Base-by-base conservation (phyloP, 2,113 vertebrate genomes). In the Sinocyclocheilus rhinocerous region DNA sequence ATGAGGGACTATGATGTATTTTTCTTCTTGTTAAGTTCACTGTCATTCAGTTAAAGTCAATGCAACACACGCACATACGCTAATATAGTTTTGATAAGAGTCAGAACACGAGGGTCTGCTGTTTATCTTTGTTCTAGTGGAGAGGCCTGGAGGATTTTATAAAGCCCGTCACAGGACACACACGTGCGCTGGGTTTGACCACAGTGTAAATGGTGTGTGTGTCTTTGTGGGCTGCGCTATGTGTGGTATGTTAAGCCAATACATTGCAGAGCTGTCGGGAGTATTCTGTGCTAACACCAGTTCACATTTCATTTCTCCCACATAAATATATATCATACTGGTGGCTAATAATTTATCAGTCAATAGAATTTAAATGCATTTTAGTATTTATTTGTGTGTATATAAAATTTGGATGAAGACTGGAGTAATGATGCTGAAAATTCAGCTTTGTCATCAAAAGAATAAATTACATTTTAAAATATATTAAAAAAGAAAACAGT, bases 81-180 rank as follows among this genome's bases (percentile, higher is more conserved):
- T 70, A 76, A 77, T 73, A 42, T 20, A 36, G 22, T 61, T 72
- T 85, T 78, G 52, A 79, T 78, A 85, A 79, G 36, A 72, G 72
- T 69, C 55, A 81, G 77, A 82, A 73, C 29, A 79, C 2, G 20
- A 55, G 75, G 42, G 22, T 63, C 50, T 83, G 65, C 22, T 86
- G 80, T 86, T 85, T 83, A 85, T 83, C 73, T 86, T 79, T 11
- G 16, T 45, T 78, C 29, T 52, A 20, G 52, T 78, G 45, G 24
- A 84, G 75, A 86, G 50, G 29, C n/a, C 52, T 85, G 76, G n/a
- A 57, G 65, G 61, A 75, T 83, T 87, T 79, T 86, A 78, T 83
- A 29, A 82, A 83, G 42, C 73, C 26, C 65, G 15, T 76, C 36
- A 55, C 81, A 22, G 65, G 82, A 85, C 84, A 79, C 81, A 75